These are phyloP conservation scores for Oreotrochilus melanogaster DNA, from an alignment of 2,113 vertebrate genomes.

Conservation along the genomic window DNA sequence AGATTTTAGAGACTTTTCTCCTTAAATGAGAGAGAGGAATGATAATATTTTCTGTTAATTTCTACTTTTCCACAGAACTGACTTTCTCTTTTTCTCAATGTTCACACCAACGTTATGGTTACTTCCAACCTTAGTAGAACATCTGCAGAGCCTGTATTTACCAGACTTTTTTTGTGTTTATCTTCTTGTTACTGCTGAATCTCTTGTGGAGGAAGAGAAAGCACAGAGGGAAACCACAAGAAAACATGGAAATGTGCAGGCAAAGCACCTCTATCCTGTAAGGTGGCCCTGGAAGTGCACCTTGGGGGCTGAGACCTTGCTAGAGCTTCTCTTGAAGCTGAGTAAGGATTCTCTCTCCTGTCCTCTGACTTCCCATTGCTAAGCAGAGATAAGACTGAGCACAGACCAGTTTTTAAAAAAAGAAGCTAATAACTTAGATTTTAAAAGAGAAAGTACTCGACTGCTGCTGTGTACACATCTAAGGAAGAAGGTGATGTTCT, in stretches of 20 bases:
- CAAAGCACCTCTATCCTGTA: neutral
- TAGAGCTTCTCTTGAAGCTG: neutral
- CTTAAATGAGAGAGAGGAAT: neutral
- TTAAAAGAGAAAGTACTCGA: neutral
- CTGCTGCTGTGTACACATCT: rapidly evolving
- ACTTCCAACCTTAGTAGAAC: neutral
- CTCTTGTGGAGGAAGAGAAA: neutral
- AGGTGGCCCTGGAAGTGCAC: neutral
- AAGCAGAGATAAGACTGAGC: neutral
- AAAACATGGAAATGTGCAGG: rapidly evolving
- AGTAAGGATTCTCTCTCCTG: neutral
- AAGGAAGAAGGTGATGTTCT: neutral
- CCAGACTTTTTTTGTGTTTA: neutral
- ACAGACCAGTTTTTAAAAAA: neutral
- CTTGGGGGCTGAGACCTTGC: neutral
- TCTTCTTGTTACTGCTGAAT: neutral
- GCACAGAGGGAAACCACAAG: neutral
- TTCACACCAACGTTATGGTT: rapidly evolving
- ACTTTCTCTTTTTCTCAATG: neutral
- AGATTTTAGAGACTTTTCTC: neutral
- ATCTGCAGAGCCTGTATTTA: neutral
- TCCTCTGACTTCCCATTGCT: neutral
- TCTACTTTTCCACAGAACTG: neutral
- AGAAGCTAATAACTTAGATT: neutral
- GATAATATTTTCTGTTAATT: neutral